These are phyloP conservation scores for Dusona sp. DNA, from an alignment of 2,888 invertebrate species.

Conservation along the genomic window DNA sequence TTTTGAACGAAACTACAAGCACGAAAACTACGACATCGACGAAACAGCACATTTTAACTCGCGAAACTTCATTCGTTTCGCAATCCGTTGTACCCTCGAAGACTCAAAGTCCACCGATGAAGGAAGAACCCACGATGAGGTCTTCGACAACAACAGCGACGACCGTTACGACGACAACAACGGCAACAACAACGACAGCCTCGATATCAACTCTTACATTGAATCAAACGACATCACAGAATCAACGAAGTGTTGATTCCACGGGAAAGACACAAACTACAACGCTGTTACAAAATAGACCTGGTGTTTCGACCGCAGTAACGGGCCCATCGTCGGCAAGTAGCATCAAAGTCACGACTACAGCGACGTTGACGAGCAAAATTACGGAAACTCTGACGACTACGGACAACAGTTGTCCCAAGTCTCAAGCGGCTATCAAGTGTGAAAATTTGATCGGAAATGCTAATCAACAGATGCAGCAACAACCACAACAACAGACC, in stretches of 20 bases:
- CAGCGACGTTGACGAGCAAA: constrained; percentile 53
- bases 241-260: constrained; percentile 49
- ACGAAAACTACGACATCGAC: constrained; percentile 70
- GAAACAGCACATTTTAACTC: constrained; percentile 77
- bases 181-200: constrained; percentile 26
- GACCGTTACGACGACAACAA: constrained; percentile 7
- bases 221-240: constrained; percentile 35
- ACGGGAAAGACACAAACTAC: constrained; percentile 43
- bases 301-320: constrained; percentile 4
- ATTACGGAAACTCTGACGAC: constrained; percentile 66
- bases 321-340: constrained; percentile 27
- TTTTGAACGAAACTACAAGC: constrained; percentile 84
- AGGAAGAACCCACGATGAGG: constrained; percentile 79
- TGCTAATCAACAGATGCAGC: constrained; percentile 41
- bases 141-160: constrained; percentile 48
- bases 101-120: constrained; percentile 76
- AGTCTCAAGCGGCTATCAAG: constrained; percentile 62
- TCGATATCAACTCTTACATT: not conserved
- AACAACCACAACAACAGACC: constrained; percentile 68
- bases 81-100: constrained; percentile 76
- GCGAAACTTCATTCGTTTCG: constrained; percentile 83
- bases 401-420: constrained; percentile 51
- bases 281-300: constrained; percentile 27
- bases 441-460: constrained; percentile 46
- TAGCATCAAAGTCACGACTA: constrained; percentile 35